phyloP scores from a whole-genome alignment of 2,113 vertebrate genomes.

The Martes martes region DNA sequence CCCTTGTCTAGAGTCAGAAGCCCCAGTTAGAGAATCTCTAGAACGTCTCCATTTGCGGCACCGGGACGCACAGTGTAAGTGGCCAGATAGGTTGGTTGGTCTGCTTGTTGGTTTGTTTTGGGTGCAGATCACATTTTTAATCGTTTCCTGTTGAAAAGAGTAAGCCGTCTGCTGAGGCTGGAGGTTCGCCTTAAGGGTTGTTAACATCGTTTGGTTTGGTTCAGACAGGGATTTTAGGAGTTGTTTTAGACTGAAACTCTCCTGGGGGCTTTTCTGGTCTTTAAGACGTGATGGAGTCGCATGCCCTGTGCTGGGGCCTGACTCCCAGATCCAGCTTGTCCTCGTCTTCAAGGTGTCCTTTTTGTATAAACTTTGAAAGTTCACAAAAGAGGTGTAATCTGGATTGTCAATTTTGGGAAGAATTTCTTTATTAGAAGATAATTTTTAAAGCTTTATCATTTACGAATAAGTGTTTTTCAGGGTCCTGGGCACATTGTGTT shows the following conservation, averaged over 20 bases:
- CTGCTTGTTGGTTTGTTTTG: background rate
- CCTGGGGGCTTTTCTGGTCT: background rate
- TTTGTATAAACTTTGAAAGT: background rate
- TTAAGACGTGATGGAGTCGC: background rate
- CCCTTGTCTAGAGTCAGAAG: background rate
- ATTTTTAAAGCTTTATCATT: background rate
- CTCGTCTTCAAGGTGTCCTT: background rate
- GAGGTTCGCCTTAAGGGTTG: background rate
- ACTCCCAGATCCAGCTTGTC: fast-evolving
- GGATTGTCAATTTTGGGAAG: background rate
- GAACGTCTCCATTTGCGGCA: background rate
- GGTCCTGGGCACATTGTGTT: too few relatives aligned
- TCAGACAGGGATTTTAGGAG: background rate
- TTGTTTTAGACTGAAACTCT: background rate
- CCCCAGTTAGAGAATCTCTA: background rate
- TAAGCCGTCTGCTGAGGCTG: background rate
- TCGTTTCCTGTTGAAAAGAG: background rate
- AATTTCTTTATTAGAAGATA: background rate
- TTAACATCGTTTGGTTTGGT: background rate
- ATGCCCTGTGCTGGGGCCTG: fast-evolving
- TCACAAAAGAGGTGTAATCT: background rate
- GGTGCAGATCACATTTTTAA: background rate
- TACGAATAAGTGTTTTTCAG: background rate
- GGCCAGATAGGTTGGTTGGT: background rate
- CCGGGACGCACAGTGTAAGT: background rate